phyloP scores from a whole-genome alignment of 2,888 invertebrate species.

The Mythimna loreyi region DNA sequence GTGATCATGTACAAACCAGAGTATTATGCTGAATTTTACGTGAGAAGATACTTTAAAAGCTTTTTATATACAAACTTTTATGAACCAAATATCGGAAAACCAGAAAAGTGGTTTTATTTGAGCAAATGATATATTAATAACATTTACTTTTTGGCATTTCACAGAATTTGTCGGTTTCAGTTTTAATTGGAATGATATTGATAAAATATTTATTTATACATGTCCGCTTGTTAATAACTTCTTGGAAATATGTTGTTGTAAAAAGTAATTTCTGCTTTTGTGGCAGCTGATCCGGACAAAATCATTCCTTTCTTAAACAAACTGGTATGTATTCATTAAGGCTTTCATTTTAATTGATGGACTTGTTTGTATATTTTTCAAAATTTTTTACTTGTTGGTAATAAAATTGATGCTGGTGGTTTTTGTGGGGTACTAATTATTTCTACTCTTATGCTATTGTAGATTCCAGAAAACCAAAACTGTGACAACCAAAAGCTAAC shows the following conservation, averaged over 20 bases:
- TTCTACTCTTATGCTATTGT: too few relatives aligned
- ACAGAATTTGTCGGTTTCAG: neutral
- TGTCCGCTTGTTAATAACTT: neutral
- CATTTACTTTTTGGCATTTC: neutral
- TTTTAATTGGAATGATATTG: neutral
- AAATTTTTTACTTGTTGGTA: neutral
- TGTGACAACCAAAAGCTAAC: neutral
- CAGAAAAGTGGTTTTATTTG: neutral
- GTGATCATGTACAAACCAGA: neutral
- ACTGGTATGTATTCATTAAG: slow-evolving; percentile 3
- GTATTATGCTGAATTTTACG: neutral
- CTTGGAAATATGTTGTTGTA: slow-evolving; percentile 2
- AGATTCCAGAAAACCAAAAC: neutral
- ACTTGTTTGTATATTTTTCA: neutral
- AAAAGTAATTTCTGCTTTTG: slow-evolving; percentile 2
- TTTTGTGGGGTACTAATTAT: too few relatives aligned
- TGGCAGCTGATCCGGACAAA: neutral
- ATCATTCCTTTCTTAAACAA: neutral
- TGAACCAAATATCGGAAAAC: neutral
- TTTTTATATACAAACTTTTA: neutral
- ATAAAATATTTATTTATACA: neutral
- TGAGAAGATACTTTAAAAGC: slow-evolving; percentile 1
- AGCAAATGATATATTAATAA: neutral
- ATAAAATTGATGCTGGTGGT: neutral
- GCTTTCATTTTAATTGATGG: neutral